Percentiles rank a stretch among this genome's conserved stretches.
Conservation (phyloP, 2,113 vertebrate species). For the Lates calcarifer region DNA sequence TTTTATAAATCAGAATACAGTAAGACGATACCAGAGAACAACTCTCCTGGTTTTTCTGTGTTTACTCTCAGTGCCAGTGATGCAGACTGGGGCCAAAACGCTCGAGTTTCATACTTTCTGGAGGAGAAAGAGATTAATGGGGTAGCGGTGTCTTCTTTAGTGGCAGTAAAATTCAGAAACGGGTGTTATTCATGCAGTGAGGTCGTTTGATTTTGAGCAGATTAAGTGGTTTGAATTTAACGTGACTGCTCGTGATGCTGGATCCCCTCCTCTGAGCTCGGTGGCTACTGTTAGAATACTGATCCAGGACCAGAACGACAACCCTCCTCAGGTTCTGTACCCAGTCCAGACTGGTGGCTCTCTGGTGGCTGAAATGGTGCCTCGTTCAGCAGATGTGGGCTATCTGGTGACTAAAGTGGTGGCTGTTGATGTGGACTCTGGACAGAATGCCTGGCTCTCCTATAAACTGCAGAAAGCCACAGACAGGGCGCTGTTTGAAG, state of each 20-base stretch:
- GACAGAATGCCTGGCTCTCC: conserved; percentile 71
- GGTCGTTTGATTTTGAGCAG: conserved; percentile 80
- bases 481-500: conserved; percentile 68
- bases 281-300: conserved; percentile 78
- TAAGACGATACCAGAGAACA: conserved; percentile 82
- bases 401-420: conserved; percentile 81
- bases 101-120: conserved; percentile 78
- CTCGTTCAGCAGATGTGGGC: conserved; percentile 54
- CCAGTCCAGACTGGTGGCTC: conserved; percentile 55
- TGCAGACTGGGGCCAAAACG: conserved; percentile 81
- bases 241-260: conserved; percentile 82
- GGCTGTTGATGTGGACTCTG: conserved; percentile 78
- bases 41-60: conserved; percentile 75
- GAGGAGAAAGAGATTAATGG: conserved; percentile 63
- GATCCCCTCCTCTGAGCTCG: conserved; percentile 81
- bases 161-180: conserved; percentile 80
- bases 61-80: conserved; percentile 72
- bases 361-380: conserved; percentile 59
- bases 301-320: conserved; percentile 57
- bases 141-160: conserved; percentile 66
- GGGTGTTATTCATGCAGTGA: conserved; percentile 64
- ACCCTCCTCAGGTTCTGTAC: conserved; percentile 58
- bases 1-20: conserved; percentile 78
- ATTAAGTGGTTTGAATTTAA: conserved; percentile 68
- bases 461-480: conserved; percentile 40